Conservation (phyloP, 2,113 vertebrate genomes). For the Rhynchomys soricoides region DNA sequence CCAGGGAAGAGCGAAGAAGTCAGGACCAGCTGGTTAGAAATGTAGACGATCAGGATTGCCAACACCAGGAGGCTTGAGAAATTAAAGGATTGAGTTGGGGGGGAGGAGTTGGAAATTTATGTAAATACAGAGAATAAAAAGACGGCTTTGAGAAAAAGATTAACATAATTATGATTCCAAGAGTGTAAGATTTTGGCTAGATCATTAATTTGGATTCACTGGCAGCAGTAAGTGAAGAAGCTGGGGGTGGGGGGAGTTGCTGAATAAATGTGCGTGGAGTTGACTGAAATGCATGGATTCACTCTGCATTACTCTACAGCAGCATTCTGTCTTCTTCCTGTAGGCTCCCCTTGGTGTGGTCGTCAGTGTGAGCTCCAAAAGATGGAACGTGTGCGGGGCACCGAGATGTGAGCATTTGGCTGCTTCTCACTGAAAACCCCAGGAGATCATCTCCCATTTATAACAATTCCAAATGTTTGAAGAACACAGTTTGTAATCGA, state of each 20-base stretch:
- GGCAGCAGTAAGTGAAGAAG: constrained; percentile 56
- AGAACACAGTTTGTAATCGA: constrained; percentile 22
- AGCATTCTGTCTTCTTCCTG: neutral
- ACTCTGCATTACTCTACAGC: neutral
- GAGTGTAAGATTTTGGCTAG: constrained; percentile 72
- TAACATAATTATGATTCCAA: constrained; percentile 79
- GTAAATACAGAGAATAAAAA: constrained; percentile 76
- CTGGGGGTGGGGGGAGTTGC: constrained; percentile 42
- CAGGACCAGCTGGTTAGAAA: constrained; percentile 60
- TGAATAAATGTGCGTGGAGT: constrained; percentile 62
- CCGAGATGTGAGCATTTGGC: constrained; percentile 16
- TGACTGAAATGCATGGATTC: neutral
- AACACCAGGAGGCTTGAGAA: constrained; percentile 61
- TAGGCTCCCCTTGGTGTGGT: neutral
- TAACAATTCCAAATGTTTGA: constrained; percentile 52
- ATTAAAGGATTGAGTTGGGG: constrained; percentile 49
- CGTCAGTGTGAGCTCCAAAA: neutral
- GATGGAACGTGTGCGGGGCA: neutral
- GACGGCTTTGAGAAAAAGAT: constrained; percentile 73
- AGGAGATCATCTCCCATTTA: constrained; percentile 36
- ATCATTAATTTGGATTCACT: constrained; percentile 77
- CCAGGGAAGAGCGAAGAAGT: constrained; percentile 6
- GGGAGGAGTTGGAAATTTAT: constrained; percentile 73
- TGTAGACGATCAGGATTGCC: constrained; percentile 33
- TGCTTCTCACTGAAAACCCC: constrained; percentile 22